phyloP scores from a whole-genome alignment of 92 coral and sea anemone genomes.

The Siderastrea radians region DNA sequence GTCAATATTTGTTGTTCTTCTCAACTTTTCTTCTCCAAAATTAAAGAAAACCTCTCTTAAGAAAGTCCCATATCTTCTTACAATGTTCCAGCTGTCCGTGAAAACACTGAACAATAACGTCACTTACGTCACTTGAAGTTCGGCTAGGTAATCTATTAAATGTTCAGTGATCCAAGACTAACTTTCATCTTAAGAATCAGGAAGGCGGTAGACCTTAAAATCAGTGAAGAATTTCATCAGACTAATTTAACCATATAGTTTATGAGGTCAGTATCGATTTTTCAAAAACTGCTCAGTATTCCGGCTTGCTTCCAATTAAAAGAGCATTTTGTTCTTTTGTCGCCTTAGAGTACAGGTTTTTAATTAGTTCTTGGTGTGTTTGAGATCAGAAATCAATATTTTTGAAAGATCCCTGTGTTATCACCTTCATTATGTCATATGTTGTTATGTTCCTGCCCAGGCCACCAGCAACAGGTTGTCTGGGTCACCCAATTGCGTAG shows the following conservation, averaged over 20 bases:
- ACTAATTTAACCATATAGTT: constrained; percentile 1
- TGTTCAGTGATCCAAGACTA: constrained; percentile 14
- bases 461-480: constrained; percentile 39
- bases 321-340: not conserved
- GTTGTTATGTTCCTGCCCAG: constrained; percentile 3
- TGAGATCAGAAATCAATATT: not conserved
- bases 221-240: constrained; percentile 41
- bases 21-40: too few species aligned
- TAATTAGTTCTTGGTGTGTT: not conserved
- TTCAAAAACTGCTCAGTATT: too few species aligned
- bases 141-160: not conserved
- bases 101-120: not conserved
- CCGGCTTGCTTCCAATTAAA: not conserved
- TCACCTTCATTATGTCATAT: constrained; percentile 5
- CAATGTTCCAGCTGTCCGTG: too few species aligned
- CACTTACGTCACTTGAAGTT: not conserved
- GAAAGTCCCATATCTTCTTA: too few species aligned
- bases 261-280: not conserved
- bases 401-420: not conserved
- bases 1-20: not conserved
- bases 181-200: not conserved
- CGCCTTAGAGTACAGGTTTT: not conserved
- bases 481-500: constrained; percentile 49
- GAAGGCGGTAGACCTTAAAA: constrained; percentile 18
- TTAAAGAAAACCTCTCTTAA: too few species aligned